Conservation (phyloP, 2,797 vertebrate species). For the Sebastes hubbsi region DNA sequence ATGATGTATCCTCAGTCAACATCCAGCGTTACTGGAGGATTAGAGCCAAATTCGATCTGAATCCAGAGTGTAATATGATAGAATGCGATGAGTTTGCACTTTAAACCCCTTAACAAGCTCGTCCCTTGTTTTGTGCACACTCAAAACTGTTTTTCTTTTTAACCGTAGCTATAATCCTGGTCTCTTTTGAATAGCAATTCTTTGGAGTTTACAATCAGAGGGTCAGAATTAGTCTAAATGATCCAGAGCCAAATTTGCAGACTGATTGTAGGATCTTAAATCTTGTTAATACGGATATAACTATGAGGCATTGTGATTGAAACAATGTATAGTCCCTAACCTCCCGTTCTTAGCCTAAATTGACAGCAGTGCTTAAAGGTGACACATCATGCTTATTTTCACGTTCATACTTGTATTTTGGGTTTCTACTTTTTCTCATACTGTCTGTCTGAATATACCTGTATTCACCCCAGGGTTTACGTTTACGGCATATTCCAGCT, state of each 20-base stretch:
- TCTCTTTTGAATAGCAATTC: neutral
- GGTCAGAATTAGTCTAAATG: neutral
- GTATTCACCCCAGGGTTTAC: no score
- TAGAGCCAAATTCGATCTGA: neutral
- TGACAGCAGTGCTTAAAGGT: neutral
- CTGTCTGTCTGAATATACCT: no score
- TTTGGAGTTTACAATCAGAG: neutral
- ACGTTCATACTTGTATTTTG: no score
- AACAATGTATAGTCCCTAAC: neutral
- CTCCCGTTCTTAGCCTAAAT: neutral
- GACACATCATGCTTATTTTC: no score
- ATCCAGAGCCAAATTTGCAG: neutral
- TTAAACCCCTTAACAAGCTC: neutral
- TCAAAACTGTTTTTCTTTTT: neutral
- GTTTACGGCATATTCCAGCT: no score
- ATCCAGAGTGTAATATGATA: neutral
- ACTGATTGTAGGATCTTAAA: neutral
- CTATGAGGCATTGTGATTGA: neutral
- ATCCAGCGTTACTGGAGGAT: neutral
- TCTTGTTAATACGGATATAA: neutral
- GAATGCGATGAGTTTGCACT: neutral
- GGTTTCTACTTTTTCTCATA: no score
- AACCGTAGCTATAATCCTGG: neutral
- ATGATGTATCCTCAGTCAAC: constrained; percentile 9
- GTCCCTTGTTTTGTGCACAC: neutral